These are phyloP conservation scores for Urocyon cinereoargenteus DNA, from an alignment of 2,797 vertebrate genomes.

Conservation along the genomic window DNA sequence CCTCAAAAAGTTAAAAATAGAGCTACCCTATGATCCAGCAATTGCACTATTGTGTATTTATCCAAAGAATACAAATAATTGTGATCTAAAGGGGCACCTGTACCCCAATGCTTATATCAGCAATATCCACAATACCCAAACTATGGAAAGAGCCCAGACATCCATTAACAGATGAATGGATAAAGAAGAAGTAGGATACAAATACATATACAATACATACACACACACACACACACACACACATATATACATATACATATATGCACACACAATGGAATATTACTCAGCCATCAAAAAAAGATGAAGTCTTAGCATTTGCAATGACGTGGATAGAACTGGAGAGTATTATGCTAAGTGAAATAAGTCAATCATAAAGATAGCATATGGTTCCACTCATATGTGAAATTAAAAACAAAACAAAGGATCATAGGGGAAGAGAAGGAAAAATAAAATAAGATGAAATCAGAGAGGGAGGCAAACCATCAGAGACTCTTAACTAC, in stretches of 20 bases:
- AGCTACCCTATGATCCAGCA: neutral
- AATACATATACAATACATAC: too few relatives aligned
- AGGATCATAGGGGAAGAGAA: neutral
- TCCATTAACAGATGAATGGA: neutral
- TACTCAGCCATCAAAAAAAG: neutral
- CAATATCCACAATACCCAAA: neutral
- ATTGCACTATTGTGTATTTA: neutral
- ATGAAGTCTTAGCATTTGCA: neutral
- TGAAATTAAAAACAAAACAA: neutral
- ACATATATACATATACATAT: too few relatives aligned
- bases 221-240: rapidly evolving
- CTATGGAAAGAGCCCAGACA: neutral
- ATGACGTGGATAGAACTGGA: neutral
- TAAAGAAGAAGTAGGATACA: neutral
- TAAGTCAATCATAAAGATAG: neutral
- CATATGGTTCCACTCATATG: neutral
- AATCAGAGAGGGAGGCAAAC: neutral
- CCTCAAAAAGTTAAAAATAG: neutral
- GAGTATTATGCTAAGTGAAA: neutral
- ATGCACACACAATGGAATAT: neutral
- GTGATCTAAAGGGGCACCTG: neutral
- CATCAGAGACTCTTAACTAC: neutral
- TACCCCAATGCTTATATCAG: neutral
- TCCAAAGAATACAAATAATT: neutral
- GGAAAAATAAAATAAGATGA: neutral